Conservation (phyloP, 2,113 vertebrate species). For the Bostrychus sinensis region DNA sequence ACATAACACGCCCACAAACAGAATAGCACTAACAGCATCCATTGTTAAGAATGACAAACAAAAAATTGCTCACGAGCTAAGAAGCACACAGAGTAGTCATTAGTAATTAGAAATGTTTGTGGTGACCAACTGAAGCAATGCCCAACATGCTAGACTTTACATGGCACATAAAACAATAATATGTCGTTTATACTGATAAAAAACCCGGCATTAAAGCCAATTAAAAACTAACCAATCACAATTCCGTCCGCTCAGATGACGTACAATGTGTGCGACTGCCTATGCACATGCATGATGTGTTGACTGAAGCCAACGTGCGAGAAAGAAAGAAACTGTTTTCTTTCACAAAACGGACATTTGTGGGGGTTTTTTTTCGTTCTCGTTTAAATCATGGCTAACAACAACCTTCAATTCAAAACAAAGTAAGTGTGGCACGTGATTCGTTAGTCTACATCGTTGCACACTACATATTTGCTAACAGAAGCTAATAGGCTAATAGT, state of each 20-base stretch:
- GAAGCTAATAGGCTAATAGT: slow-evolving; percentile 25
- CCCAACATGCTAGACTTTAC: neutral
- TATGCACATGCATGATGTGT: slow-evolving; percentile 61
- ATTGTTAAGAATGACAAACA: slow-evolving; percentile 21
- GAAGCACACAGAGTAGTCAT: neutral
- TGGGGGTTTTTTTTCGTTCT: neutral
- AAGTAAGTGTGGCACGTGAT: slow-evolving; percentile 69
- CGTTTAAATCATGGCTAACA: slow-evolving; percentile 63
- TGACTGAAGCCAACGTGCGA: slow-evolving; percentile 42
- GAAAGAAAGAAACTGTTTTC: slow-evolving; percentile 29
- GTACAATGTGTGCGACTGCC: slow-evolving; percentile 55
- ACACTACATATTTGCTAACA: slow-evolving; percentile 6
- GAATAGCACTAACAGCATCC: slow-evolving; percentile 24
- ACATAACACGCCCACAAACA: slow-evolving; percentile 28
- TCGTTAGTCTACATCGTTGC: neutral
- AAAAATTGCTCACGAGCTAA: neutral
- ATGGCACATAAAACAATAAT: neutral
- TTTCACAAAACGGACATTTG: neutral
- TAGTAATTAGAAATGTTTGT: neutral
- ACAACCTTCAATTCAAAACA: slow-evolving; percentile 75
- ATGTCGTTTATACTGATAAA: neutral
- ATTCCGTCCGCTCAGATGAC: slow-evolving; percentile 38
- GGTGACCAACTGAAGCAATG: neutral
- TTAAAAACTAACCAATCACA: slow-evolving; percentile 54
- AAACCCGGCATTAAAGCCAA: neutral